Base-by-base conservation (phyloP, 2,888 invertebrate genomes). In the Brachynemurus nebulosus region DNA sequence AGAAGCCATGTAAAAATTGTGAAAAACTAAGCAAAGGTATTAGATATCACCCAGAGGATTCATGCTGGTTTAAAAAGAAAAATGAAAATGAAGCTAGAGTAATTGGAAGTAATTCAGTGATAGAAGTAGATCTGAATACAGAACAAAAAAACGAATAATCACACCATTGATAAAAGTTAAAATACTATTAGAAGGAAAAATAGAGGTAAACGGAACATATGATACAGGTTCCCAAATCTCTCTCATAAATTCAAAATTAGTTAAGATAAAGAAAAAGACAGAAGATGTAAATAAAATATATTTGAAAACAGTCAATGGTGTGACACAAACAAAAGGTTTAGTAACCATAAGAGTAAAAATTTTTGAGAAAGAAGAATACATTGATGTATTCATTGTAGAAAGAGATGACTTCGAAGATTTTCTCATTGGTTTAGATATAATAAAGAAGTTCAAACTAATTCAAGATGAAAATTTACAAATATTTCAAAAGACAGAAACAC, bases 11-110 rank as follows among this genome's bases (percentile, higher is more conserved):
- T 37, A 50, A 38, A 40, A 53, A 42, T 27, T 54, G 54, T 42
- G 52, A 53, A 49, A 52, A 45, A 40, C 45, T 52, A 42, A 51
- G 50, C 36, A 56, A 52, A 50, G 52, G 53, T n/a, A 45, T 38
- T 17, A 47, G 50, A 33, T 52, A 47, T 33, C 50, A 52, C 19
- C 30, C 44, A 7, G 46, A 46, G 23, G 36, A 12, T 18, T 12
- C 2, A 12, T 46, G 46, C 8, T 46, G 46, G 46, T 46, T 36
- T 35, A 46, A 40, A 7, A 25, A 38, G 8, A 46, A 44, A 48
- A 17, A 34, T 25, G 17, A 44, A 6, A 12, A 38, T 17, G 27
- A 39, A 16, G 25, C 5, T 21, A 25, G 35, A 34, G 46, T 37
- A 43, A 17, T 21, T 19, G 39, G 44, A 5, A 46, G 37, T 12